These are phyloP conservation scores for Trichacis sp. DNA, from an alignment of 2,888 invertebrate species.

Conservation along the genomic window DNA sequence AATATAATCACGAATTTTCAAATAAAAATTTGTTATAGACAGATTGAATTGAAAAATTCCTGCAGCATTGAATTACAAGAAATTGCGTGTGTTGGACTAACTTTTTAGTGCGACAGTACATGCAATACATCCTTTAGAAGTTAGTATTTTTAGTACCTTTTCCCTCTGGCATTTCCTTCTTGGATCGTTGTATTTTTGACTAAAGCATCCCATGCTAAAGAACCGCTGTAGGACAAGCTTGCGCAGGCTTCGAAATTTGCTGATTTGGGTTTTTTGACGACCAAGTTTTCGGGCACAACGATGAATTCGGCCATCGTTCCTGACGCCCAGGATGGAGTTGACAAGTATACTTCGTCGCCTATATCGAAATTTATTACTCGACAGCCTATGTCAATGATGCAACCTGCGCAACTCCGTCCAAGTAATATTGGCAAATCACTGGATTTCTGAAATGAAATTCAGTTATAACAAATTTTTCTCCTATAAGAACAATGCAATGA, in stretches of 20 bases:
- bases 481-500: constrained; percentile 20
- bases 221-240: constrained; percentile 74
- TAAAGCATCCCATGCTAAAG: constrained; percentile 72
- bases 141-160: constrained; percentile 70
- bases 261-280: constrained; percentile 72
- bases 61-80: no score
- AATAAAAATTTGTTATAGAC: no score
- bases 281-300: constrained; percentile 71
- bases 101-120: no score
- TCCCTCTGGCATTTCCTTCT: constrained; percentile 70
- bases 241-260: constrained; percentile 74
- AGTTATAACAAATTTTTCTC: constrained; percentile 2
- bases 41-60: no score
- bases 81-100: no score
- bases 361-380: constrained; percentile 73
- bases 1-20: no score
- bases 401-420: constrained; percentile 76
- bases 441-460: constrained; percentile 52
- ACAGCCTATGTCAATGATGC: constrained; percentile 74
- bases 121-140: no score
- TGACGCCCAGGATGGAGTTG: constrained; percentile 70
- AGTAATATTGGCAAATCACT: constrained; percentile 72
- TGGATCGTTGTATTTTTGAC: constrained; percentile 69
- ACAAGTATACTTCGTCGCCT: constrained; percentile 75
- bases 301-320: constrained; percentile 73